These are phyloP conservation scores for Chionis minor DNA, from an alignment of 2,113 vertebrate species.

Conservation along the genomic window DNA sequence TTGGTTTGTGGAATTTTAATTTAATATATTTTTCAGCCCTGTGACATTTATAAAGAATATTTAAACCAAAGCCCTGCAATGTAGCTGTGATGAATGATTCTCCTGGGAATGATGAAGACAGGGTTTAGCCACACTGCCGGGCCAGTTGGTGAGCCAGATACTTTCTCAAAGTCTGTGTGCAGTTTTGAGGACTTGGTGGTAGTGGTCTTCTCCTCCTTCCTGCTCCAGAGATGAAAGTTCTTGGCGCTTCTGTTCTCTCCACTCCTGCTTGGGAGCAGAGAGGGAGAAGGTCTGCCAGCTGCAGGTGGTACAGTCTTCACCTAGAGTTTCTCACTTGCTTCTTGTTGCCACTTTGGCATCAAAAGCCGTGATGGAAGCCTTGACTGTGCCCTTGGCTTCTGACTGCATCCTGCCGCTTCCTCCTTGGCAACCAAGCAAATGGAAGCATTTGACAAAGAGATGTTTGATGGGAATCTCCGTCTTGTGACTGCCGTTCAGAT, in stretches of 20 bases:
- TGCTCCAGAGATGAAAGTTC: neutral
- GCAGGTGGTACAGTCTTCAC: neutral
- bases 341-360: neutral
- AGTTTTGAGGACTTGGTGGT: neutral
- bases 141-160: neutral
- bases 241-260: neutral
- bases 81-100: neutral
- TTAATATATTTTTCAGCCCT: neutral
- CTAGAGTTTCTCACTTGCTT: neutral
- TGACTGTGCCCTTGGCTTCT: neutral
- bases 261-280: neutral
- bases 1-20: neutral
- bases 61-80: neutral
- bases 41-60: neutral
- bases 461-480: neutral
- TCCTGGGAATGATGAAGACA: neutral
- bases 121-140: rapidly evolving
- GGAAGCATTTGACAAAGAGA: slow-evolving; percentile 8
- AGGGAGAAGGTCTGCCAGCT: neutral
- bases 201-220: neutral
- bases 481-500: slow-evolving; percentile 27
- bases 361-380: neutral
- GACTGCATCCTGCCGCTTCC: neutral
- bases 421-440: neutral
- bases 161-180: neutral